Percentiles rank a stretch among this genome's conserved stretches.
Evolutionary conservation across 1,140 invertebrate species (phyloP).

Genomic region (Pseudomyrmex flavicornis): DNA sequence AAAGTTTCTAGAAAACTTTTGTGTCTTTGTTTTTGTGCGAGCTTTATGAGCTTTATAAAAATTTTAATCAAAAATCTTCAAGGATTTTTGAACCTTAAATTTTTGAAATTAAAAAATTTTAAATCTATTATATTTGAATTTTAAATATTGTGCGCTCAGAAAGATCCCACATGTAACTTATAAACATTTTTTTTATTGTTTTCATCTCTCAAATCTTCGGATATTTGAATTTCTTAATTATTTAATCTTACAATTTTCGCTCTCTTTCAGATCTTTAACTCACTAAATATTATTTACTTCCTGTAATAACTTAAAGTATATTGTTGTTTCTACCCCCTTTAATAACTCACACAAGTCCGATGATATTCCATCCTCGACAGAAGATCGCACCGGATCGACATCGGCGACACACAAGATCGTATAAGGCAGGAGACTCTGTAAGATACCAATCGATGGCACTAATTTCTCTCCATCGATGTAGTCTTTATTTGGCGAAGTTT

Average conservation of each 20-base stretch:
- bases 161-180: neutral
- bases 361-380: slow-evolving; percentile 79
- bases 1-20: slow-evolving; percentile 63
- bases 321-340: slow-evolving; percentile 14
- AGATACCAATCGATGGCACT: slow-evolving; percentile 78
- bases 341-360: slow-evolving; percentile 83
- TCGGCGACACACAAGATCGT: slow-evolving; percentile 84
- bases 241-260: neutral
- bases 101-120: neutral
- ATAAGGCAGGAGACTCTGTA: slow-evolving; percentile 85
- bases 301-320: neutral
- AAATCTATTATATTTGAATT: neutral
- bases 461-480: slow-evolving; percentile 77
- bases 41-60: slow-evolving; percentile 46
- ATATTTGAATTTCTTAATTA: neutral
- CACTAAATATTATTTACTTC: neutral
- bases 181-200: neutral
- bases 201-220: neutral
- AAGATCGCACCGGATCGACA: slow-evolving; percentile 80
- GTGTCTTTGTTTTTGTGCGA: slow-evolving; percentile 56
- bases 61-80: neutral
- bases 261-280: neutral
- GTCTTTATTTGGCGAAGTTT: slow-evolving; percentile 79
- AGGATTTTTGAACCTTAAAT: slow-evolving; percentile 3
- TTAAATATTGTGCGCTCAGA: slow-evolving; percentile 16